Evolutionary conservation across 2,113 vertebrate species (phyloP).

Genomic region (Suricata suricatta): DNA sequence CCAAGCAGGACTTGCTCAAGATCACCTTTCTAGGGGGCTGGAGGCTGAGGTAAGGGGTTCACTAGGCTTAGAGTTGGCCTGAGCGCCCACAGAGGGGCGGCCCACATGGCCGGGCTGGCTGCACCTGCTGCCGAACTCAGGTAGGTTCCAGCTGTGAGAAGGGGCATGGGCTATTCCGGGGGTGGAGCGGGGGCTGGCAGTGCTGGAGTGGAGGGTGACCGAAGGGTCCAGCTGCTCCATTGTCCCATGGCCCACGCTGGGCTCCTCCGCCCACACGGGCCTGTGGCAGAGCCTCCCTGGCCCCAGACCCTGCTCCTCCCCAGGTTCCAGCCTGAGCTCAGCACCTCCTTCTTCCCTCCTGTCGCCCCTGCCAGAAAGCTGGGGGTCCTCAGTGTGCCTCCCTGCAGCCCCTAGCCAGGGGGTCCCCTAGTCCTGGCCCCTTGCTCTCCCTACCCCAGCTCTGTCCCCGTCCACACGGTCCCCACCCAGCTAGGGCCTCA

Average conservation of each 20-base stretch:
- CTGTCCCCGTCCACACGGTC: not conserved
- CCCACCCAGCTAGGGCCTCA: not conserved
- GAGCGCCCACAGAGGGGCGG: constrained; percentile 46
- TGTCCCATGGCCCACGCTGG: rapidly evolving
- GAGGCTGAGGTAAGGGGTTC: too few relatives aligned
- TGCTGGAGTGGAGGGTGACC: not conserved
- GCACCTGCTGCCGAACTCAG: rapidly evolving
- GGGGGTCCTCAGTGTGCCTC: not conserved
- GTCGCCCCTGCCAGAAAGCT: rapidly evolving
- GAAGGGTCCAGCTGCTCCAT: not conserved
- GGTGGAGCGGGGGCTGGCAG: rapidly evolving
- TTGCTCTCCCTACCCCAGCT: too few relatives aligned
- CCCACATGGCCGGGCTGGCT: not conserved
- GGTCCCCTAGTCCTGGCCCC: not conserved
- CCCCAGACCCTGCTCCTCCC: not conserved
- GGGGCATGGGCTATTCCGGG: too few relatives aligned
- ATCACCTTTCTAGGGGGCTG: not conserved
- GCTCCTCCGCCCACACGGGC: not conserved
- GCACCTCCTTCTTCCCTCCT: too few relatives aligned
- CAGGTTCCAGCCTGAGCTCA: rapidly evolving
- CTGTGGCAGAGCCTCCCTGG: not conserved
- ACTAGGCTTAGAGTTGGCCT: not conserved
- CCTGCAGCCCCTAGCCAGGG: not conserved
- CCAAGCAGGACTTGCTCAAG: not conserved
- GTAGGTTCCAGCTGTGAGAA: rapidly evolving